Evolutionary conservation across 2,888 invertebrate genomes (phyloP), one percentile per base, ranked within the genome.

Genomic region (Pheosia tremula): DNA sequence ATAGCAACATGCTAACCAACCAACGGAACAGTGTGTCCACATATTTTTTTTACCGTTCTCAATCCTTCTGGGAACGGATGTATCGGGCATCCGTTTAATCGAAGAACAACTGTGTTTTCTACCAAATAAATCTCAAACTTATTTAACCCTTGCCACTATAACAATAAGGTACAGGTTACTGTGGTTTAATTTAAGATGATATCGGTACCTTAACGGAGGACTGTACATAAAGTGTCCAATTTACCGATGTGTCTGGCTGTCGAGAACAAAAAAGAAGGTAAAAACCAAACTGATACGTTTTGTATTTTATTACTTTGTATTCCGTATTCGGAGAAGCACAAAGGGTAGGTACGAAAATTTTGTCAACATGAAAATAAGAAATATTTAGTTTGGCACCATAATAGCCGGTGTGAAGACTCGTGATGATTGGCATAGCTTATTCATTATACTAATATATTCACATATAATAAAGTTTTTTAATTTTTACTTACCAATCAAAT

Each of bases 1-100:
- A 4, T 47, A 4, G 11, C 47, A 5, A 47, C 47, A 47, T 47
- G 53, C 53, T 53, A 0, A 37, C 24, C 65, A 71, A 71, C 68
- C 72, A 68, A 67, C 56, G 50, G 41, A 63, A 60, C 81, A 62
- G 74, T 81, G 69, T 78, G 77, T 80, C 74, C 62, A 56, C 43
- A 58, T 24, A 60, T 68, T 77, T 80, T 81, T 84, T 84, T 78
- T 86, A 81, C 74, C 79, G 74, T 73, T 79, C 80, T 77, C 86
- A 84, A 86, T 88, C 87, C 87, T 90, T 89, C 89, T 91, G 91
- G 85, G 91, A 92, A 91, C 91, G 91, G 91, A 92, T 91, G 90
- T 87, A 77, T 76, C 75, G 77, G 80, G 85, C 86, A 87, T 85
- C 88, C 87, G 88, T 84, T 87, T 87, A 87, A 89, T 88, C 86